Evolutionary conservation across 2,797 vertebrate genomes (phyloP).

Genomic region (Schizothorax lantsangensis): DNA sequence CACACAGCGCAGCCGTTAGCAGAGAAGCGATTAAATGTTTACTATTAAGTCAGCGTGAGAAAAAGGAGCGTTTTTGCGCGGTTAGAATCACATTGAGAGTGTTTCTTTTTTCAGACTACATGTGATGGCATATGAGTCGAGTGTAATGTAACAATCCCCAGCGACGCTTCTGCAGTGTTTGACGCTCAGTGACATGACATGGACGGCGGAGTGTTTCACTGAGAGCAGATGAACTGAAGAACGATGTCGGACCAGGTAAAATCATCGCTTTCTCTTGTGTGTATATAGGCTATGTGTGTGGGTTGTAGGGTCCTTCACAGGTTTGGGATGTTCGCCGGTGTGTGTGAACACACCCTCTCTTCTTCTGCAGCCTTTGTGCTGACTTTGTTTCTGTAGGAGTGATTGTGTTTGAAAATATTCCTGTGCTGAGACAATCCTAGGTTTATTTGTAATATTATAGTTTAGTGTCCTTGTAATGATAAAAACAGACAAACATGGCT

Average conservation of each 20-base stretch:
- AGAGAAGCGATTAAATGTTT: constrained; percentile 25
- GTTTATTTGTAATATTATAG: background rate
- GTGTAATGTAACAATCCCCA: constrained; percentile 39
- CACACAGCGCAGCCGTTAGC: background rate
- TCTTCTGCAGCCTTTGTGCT: constrained; percentile 17
- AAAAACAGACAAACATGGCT: background rate
- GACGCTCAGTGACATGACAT: constrained; percentile 67
- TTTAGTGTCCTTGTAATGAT: background rate
- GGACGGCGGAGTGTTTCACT: constrained; percentile 61
- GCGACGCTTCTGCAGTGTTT: constrained; percentile 41
- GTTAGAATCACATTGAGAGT: constrained; percentile 56
- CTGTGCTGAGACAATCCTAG: background rate
- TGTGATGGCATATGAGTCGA: constrained; percentile 49
- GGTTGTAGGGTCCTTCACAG: constrained; percentile 6
- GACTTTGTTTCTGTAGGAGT: constrained; percentile 13
- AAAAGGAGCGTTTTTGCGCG: constrained; percentile 58
- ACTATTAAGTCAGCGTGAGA: constrained; percentile 28
- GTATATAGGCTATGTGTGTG: background rate
- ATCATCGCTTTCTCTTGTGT: background rate
- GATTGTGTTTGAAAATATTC: constrained; percentile 28
- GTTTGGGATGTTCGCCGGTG: constrained; percentile 17
- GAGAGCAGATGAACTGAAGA: constrained; percentile 60
- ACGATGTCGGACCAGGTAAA: constrained; percentile 83
- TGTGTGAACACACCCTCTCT: constrained; percentile 51
- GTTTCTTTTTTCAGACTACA: constrained; percentile 59